phyloP scores from a whole-genome alignment of 1,140 invertebrate species.

The Dryas iulia region DNA sequence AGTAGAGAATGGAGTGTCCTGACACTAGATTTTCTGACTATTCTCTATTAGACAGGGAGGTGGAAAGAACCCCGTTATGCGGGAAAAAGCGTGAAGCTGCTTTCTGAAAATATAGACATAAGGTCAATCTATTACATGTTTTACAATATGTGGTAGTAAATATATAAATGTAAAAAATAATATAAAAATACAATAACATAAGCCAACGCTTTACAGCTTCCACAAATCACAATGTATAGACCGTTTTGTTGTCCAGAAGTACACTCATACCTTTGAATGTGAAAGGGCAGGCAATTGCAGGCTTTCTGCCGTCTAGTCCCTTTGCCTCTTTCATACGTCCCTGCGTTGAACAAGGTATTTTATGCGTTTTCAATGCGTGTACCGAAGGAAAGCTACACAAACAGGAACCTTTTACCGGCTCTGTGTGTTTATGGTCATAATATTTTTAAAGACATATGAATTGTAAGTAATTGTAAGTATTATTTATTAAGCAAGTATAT shows the following conservation, averaged over 20 bases:
- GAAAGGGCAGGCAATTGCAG: slow-evolving; percentile 17
- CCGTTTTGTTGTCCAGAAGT: slow-evolving; percentile 1
- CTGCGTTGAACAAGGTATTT: slow-evolving; percentile 9
- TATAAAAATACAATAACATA: background rate
- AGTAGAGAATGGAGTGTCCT: too few species aligned
- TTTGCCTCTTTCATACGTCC: slow-evolving; percentile 5
- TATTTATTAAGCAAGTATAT: background rate
- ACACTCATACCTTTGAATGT: slow-evolving; percentile 16
- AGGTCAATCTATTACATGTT: too few species aligned
- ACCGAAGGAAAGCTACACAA: background rate
- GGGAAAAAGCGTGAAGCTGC: too few species aligned
- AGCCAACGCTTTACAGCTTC: background rate
- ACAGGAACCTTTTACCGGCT: background rate
- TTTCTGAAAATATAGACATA: too few species aligned
- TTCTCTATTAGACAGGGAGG: too few species aligned
- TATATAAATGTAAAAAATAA: background rate
- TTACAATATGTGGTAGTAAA: background rate
- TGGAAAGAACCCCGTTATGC: too few species aligned
- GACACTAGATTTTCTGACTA: too few species aligned
- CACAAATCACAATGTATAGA: background rate
- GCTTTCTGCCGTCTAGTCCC: slow-evolving; percentile 7
- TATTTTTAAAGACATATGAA: background rate
- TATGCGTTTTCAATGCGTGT: slow-evolving; percentile 22
- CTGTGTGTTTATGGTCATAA: background rate
- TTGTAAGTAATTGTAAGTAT: background rate